A percentile compares a stretch with the other conserved stretches of the same genome.
These are phyloP conservation scores for Octonoba sinensis DNA, from an alignment of 2,888 invertebrate genomes.

Conservation along the genomic window DNA sequence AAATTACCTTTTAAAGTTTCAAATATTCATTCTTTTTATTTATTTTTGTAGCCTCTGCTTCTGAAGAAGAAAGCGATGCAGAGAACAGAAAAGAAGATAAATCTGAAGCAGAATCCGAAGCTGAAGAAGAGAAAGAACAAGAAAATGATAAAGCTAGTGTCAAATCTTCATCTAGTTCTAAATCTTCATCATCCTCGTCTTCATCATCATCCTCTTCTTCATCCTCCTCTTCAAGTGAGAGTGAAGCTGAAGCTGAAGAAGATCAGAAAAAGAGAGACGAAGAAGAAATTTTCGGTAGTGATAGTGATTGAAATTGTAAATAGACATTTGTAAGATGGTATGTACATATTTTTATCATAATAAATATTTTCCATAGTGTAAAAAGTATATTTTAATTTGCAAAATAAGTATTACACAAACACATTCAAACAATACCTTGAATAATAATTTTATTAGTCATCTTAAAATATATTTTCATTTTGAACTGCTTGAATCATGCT, in stretches of 20 bases:
- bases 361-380: conserved; percentile 16
- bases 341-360: conserved; percentile 42
- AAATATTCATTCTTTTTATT: not conserved
- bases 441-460: no score
- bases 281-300: conserved; percentile 68
- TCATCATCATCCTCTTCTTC: conserved; percentile 53
- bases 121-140: conserved; percentile 17
- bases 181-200: conserved; percentile 15
- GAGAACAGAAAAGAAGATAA: no score
- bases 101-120: conserved; percentile 22
- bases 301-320: conserved; percentile 63
- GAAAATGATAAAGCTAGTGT: conserved; percentile 22
- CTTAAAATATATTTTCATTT: no score
- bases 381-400: not conserved
- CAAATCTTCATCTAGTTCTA: conserved; percentile 4
- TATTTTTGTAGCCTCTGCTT: conserved; percentile 18
- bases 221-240: conserved; percentile 30
- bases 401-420: not conserved
- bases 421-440: not conserved
- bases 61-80: not conserved
- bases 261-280: conserved; percentile 66
- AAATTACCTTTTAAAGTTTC: not conserved
- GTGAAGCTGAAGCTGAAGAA: conserved; percentile 52
- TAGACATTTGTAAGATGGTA: not conserved
- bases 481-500: no score